Evolutionary conservation across 2,888 invertebrate species (phyloP).

Genomic region (Nomada ferruginata): DNA sequence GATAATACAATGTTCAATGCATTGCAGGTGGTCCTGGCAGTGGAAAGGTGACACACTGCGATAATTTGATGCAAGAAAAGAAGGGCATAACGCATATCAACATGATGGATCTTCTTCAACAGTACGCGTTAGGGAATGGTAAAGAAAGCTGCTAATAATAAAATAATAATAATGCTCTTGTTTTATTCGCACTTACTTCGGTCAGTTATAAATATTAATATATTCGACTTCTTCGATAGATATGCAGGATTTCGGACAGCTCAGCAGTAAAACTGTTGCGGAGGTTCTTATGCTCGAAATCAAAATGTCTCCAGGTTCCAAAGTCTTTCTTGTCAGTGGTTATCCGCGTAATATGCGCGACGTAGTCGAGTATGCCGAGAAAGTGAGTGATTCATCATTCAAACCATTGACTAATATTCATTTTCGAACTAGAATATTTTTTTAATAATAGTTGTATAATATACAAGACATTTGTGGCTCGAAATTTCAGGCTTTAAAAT

Average conservation of each 20-base stretch:
- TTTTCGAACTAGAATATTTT: too few relatives aligned
- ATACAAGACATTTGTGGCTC: too few relatives aligned
- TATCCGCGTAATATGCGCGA: conserved; percentile 96
- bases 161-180: not conserved
- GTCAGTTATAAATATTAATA: not conserved
- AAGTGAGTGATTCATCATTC: conserved; percentile 86
- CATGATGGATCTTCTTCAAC: conserved; percentile 95
- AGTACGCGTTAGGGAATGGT: conserved; percentile 96
- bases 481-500: too few relatives aligned
- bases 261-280: conserved; percentile 94
- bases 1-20: conserved; percentile 23
- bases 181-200: not conserved
- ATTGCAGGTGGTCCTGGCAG: conserved; percentile 95
- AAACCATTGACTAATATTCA: too few relatives aligned
- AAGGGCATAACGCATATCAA: conserved; percentile 94
- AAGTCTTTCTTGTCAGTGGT: conserved; percentile 94
- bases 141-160: conserved; percentile 71
- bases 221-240: conserved; percentile 85
- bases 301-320: conserved; percentile 95
- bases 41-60: conserved; percentile 99
- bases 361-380: conserved; percentile 95
- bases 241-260: conserved; percentile 94
- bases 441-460: not conserved
- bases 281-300: conserved; percentile 96
- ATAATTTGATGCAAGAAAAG: conserved; percentile 94